A percentile compares a stretch with the other conserved stretches of the same genome.
phyloP scores from a whole-genome alignment of 37 sponge, comb jelly and placozoan genomes.

The Halichondria panicea region DNA sequence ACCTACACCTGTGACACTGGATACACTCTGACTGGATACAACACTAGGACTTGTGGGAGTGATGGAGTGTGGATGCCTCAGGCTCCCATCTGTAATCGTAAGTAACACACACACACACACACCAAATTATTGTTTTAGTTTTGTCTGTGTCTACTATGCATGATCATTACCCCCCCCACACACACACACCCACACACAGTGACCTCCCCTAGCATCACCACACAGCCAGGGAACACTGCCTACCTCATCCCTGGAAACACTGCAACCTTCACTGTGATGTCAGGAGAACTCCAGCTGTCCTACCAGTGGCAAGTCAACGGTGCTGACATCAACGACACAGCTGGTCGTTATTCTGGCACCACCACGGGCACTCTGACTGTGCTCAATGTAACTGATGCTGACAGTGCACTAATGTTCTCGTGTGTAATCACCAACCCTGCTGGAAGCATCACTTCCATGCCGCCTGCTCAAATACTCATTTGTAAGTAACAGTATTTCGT shows the following conservation, averaged over 20 bases:
- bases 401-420: background rate
- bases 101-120: too few species aligned
- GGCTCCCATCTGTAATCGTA: too few species aligned
- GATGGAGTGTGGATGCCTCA: too few species aligned
- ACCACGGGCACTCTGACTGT: background rate
- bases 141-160: too few species aligned
- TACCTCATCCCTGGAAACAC: background rate
- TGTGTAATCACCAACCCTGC: conserved; percentile 1
- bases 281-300: background rate
- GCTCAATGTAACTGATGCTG: background rate
- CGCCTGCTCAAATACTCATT: too few species aligned
- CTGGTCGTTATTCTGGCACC: background rate
- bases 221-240: background rate
- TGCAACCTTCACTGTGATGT: background rate
- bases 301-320: conserved; percentile 33
- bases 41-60: too few species aligned
- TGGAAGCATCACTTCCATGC: conserved; percentile 1
- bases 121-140: too few species aligned
- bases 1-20: too few species aligned
- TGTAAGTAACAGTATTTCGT: too few species aligned
- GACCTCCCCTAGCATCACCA: conserved; percentile 8
- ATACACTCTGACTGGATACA: too few species aligned
- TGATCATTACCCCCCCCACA: too few species aligned
- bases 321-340: background rate
- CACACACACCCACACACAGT: background rate